phyloP scores from a whole-genome alignment of 2,888 invertebrate genomes.

The Acanthosepion esculentum region DNA sequence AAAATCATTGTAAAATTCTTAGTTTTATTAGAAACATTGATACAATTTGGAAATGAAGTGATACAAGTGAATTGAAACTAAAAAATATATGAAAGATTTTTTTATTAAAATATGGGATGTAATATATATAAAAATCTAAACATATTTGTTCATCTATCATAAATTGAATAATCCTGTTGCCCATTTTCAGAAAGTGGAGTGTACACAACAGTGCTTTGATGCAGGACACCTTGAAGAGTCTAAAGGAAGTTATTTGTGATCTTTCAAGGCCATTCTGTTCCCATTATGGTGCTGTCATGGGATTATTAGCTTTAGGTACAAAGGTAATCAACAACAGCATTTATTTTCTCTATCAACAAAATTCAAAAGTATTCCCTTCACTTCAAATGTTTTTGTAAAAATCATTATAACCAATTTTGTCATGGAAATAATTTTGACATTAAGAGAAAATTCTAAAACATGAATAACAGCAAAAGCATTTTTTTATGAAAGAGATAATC shows the following conservation, averaged over 20 bases:
- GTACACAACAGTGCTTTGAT: constrained; percentile 69
- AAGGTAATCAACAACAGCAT: constrained; percentile 60
- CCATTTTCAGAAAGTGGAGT: constrained; percentile 69
- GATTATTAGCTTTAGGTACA: constrained; percentile 69
- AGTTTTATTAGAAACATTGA: too few relatives aligned
- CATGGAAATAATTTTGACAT: background rate
- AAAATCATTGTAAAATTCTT: too few relatives aligned
- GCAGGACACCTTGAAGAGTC: constrained; percentile 63
- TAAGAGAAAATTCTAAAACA: too few relatives aligned
- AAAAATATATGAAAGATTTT: too few relatives aligned
- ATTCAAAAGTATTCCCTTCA: background rate
- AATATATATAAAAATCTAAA: too few relatives aligned
- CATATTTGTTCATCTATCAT: background rate
- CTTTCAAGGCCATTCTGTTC: constrained; percentile 71
- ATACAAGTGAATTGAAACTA: too few relatives aligned
- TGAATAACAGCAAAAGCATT: too few relatives aligned
- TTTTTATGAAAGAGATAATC: too few relatives aligned
- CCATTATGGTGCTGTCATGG: constrained; percentile 75
- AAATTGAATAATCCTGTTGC: background rate
- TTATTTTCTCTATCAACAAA: background rate
- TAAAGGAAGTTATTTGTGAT: constrained; percentile 72
- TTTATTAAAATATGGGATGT: too few relatives aligned
- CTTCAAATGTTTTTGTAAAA: background rate
- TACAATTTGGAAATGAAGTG: too few relatives aligned
- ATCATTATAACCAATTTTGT: background rate